Base-by-base conservation (phyloP, 2,797 vertebrate species). In the Poecile montanus region DNA sequence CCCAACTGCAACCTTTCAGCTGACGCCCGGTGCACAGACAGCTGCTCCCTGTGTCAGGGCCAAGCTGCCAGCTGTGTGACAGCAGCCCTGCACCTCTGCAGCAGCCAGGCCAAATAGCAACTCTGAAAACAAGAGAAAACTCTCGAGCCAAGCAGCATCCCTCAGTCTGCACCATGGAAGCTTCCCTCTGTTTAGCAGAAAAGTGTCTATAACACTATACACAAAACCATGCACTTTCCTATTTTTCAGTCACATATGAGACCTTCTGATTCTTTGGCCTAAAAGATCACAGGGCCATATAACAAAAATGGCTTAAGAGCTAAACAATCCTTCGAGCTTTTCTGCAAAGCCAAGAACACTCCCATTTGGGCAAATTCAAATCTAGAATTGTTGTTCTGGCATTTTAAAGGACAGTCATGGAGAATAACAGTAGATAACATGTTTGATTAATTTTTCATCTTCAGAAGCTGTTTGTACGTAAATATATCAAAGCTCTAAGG, bases 21-120 rank as follows among this genome's bases (percentile, higher is more conserved):
- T 11, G 9, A 4, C 26, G 11, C 23, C 2, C 3, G 0, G 5
- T 2, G 23, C 50, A 58, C 1, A 0, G 21, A 16, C 32, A 75
- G 58, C 58, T 47, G 67, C 42, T 36, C 32, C 34, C 30, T 17
- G 9, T 7, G 58, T 0, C 1, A 16, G 40, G 38, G 29, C 71
- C 72, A 40, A 38, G 66, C 18, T 4, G 9, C 42, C 53, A 68
- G 36, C 45, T 58, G 58, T 3, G 23, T 1, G 3, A 29, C 66
- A 47, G 67, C 72, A 58, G 70, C 45, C 34, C 78, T 3, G 4
- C 2, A 12, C 45, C n/a, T 58, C 76, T 17, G 47, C 22, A 51
- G 22, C 19, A 38, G 48, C 16, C 77, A 36, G 9, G 25, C 23
- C 34, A 63, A 40, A 30, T 3, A 63, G 5, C 12, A 50, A 1